These are phyloP conservation scores for Egretta garzetta DNA, from an alignment of 2,113 vertebrate genomes.

Conservation along the genomic window DNA sequence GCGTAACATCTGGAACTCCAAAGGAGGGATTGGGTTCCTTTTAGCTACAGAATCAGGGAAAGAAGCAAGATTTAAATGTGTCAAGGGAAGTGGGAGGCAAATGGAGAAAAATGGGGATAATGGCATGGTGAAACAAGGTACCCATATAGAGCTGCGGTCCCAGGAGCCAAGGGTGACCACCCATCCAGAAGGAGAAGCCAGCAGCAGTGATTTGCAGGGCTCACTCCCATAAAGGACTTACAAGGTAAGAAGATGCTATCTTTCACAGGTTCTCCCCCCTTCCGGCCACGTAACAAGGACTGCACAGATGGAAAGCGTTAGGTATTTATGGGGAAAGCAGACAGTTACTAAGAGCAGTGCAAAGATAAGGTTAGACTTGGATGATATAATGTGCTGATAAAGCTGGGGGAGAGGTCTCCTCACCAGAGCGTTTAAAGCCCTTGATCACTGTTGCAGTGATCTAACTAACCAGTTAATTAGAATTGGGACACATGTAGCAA, in stretches of 20 bases:
- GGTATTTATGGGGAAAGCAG: not conserved
- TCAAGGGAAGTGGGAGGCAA: not conserved
- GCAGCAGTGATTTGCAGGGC: not conserved
- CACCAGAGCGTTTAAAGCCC: not conserved
- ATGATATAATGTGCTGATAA: constrained; percentile 5
- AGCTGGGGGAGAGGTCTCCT: not conserved
- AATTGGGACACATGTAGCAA: not conserved
- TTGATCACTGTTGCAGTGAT: constrained; percentile 19
- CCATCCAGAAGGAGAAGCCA: not conserved
- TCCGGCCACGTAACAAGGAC: not conserved
- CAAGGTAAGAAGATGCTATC: not conserved
- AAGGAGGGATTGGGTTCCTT: not conserved
- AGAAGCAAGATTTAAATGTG: not conserved
- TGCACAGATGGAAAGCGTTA: not conserved
- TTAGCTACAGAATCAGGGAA: not conserved
- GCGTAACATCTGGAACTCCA: not conserved
- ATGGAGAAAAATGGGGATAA: not conserved
- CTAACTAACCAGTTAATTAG: constrained; percentile 4
- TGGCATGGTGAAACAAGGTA: not conserved
- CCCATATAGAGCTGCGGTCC: fast-evolving
- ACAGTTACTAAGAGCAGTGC: not conserved
- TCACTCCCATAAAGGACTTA: not conserved
- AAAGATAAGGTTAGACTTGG: not conserved
- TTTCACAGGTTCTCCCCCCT: not conserved
- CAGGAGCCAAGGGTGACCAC: not conserved